These are phyloP conservation scores for Hystrix brachyura DNA, from an alignment of 2,113 vertebrate genomes.

Conservation along the genomic window DNA sequence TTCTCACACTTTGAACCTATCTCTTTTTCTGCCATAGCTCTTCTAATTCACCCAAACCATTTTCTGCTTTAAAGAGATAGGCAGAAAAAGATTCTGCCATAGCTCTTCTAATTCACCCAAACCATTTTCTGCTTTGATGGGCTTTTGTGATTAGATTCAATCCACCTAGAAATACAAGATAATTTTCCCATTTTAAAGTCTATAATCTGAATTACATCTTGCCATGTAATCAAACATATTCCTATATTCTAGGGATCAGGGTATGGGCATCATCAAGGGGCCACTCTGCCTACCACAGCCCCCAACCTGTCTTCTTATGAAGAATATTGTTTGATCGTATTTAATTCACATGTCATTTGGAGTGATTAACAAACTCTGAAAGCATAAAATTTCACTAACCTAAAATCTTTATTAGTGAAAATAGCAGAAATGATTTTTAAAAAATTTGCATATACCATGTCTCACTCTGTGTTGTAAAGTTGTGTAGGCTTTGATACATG, in stretches of 20 bases:
- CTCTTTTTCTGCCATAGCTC: not conserved
- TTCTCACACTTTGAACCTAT: not conserved
- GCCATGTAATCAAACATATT: not conserved
- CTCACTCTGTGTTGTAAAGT: not conserved
- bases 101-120: not conserved
- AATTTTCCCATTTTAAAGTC: not conserved
- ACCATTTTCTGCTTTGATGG: not conserved
- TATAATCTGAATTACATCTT: not conserved
- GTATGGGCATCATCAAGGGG: not conserved
- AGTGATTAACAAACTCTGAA: slow-evolving; percentile 39
- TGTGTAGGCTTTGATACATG: not conserved
- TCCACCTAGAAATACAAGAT: not conserved
- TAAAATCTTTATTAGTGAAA: not conserved
- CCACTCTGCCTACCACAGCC: not conserved
- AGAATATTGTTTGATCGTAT: not conserved
- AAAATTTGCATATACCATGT: not conserved
- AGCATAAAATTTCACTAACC: not conserved
- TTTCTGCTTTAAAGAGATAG: no score
- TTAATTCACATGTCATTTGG: not conserved
- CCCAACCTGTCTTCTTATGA: not conserved
- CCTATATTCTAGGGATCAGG: not conserved
- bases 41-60: not conserved
- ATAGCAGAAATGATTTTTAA: not conserved
- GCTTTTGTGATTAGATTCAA: not conserved
- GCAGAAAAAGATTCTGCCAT: no score